Percentiles rank a stretch among this genome's conserved stretches.
Evolutionary conservation across 2,113 vertebrate genomes (phyloP).

Genomic region (Diadophis punctatus): DNA sequence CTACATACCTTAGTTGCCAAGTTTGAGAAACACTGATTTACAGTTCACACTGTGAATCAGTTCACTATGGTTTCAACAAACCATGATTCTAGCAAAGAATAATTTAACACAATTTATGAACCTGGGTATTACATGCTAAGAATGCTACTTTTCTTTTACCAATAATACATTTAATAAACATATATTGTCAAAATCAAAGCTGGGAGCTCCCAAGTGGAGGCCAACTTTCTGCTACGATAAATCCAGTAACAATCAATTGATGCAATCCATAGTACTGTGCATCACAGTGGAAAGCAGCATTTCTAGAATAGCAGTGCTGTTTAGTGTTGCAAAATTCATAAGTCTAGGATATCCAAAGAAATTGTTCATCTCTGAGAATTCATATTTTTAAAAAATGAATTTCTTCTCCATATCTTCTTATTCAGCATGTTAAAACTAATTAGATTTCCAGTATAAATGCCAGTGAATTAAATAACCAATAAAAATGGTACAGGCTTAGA

Average conservation of each 20-base stretch:
- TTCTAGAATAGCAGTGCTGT: background rate
- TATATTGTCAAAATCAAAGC: background rate
- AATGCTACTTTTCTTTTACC: too few species aligned
- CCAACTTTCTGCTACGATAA: background rate
- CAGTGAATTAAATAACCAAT: background rate
- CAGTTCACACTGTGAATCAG: background rate
- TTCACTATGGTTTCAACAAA: background rate
- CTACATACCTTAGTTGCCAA: background rate
- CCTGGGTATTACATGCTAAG: background rate
- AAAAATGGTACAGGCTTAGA: background rate
- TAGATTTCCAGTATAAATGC: background rate
- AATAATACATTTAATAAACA: background rate
- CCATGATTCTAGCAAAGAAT: background rate
- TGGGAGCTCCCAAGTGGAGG: background rate
- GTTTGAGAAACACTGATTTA: background rate
- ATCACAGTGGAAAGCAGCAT: background rate
- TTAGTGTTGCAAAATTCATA: background rate
- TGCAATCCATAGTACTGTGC: background rate
- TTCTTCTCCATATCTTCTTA: background rate
- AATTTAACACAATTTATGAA: background rate
- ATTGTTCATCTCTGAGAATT: background rate
- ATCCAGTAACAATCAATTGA: background rate
- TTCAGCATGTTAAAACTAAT: background rate
- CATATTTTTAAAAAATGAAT: background rate
- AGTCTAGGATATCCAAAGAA: background rate